Conservation (phyloP, 2,888 invertebrate species). For the Bedellia somnulentella region DNA sequence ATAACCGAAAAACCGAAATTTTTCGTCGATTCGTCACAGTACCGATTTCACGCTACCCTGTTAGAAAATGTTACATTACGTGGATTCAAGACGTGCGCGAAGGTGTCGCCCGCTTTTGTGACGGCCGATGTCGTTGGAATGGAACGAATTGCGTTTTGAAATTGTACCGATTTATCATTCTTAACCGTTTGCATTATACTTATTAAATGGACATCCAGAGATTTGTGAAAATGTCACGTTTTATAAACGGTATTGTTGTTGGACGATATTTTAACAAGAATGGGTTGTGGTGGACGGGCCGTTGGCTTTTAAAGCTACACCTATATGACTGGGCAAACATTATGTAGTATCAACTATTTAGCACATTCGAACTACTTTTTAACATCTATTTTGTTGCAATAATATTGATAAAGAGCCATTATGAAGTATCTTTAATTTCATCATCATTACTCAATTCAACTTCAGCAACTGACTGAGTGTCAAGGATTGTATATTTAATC, state of each 20-base stretch:
- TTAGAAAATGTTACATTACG: slow-evolving; percentile 24
- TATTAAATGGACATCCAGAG: slow-evolving; percentile 44
- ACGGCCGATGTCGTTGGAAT: slow-evolving; percentile 23
- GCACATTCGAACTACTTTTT: too few species aligned
- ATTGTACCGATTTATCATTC: slow-evolving; percentile 50
- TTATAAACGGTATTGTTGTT: slow-evolving; percentile 22
- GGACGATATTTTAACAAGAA: too few species aligned
- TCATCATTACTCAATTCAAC: too few species aligned
- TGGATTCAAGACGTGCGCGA: slow-evolving; percentile 12
- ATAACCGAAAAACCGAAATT: slow-evolving; percentile 63
- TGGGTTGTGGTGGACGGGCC: too few species aligned
- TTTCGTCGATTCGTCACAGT: slow-evolving; percentile 57
- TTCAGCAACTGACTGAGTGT: too few species aligned
- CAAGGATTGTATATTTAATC: too few species aligned
- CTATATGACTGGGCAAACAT: too few species aligned
- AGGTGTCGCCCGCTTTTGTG: slow-evolving; percentile 42
- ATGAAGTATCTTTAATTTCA: too few species aligned
- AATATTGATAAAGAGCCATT: too few species aligned
- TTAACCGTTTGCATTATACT: slow-evolving; percentile 41
- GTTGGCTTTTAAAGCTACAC: too few species aligned
- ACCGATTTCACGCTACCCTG: slow-evolving; percentile 50
- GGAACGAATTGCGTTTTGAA: slow-evolving; percentile 53
- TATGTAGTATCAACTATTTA: too few species aligned
- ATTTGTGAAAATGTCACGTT: slow-evolving; percentile 46
- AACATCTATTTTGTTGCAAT: too few species aligned